Conservation (phyloP, 2,888 invertebrate genomes). For the Nebria brevicollis region DNA sequence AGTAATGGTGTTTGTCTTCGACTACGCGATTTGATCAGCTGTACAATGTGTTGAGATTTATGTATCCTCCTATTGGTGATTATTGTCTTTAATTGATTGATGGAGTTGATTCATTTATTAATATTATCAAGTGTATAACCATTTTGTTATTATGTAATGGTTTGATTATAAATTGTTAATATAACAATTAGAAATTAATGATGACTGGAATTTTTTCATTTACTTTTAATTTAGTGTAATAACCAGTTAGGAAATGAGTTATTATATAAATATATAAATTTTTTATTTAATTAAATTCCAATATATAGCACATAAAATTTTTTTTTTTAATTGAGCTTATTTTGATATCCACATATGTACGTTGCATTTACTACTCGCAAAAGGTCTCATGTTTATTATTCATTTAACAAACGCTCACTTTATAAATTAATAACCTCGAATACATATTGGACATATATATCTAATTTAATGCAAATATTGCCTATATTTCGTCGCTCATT, state of each 20-base stretch:
- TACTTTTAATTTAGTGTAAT: not conserved
- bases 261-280: not conserved
- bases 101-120: not conserved
- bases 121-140: not conserved
- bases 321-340: not conserved
- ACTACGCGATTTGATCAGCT: not conserved
- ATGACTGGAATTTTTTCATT: not conserved
- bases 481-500: no score
- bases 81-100: not conserved
- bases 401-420: no score
- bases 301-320: no score
- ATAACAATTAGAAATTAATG: not conserved
- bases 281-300: not conserved
- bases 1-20: not conserved
- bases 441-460: no score
- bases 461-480: no score
- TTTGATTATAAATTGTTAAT: not conserved
- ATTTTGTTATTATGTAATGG: not conserved
- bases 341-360: no score
- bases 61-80: not conserved
- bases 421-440: no score
- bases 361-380: no score
- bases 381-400: no score
- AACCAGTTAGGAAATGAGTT: not conserved
- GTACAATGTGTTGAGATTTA: not conserved